phyloP scores from a whole-genome alignment of 2,113 vertebrate genomes.

The Hemiscyllium ocellatum region DNA sequence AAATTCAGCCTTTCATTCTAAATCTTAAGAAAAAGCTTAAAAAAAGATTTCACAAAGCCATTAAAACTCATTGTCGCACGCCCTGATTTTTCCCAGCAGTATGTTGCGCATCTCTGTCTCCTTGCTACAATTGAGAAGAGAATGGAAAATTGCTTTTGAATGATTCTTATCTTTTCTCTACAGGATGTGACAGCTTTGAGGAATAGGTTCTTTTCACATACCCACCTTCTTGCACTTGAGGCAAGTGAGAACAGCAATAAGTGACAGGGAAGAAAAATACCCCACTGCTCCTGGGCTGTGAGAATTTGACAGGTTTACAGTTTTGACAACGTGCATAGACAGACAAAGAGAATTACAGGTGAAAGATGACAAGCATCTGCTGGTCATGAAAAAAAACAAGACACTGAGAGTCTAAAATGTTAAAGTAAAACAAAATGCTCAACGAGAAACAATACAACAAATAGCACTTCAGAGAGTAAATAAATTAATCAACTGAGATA shows the following conservation, averaged over 20 bases:
- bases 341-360: slow-evolving; percentile 26
- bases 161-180: slow-evolving; percentile 28
- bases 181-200: slow-evolving; percentile 26
- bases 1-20: neutral
- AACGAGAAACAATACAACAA: neutral
- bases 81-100: neutral
- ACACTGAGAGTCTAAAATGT: neutral
- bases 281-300: slow-evolving; percentile 19
- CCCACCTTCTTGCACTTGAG: slow-evolving; percentile 24
- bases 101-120: neutral
- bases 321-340: slow-evolving; percentile 24
- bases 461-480: slow-evolving; percentile 5
- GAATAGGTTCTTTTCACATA: slow-evolving; percentile 31
- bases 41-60: neutral
- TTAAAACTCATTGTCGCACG: neutral
- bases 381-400: slow-evolving; percentile 14
- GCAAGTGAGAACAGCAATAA: slow-evolving; percentile 25
- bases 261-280: slow-evolving; percentile 30
- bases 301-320: slow-evolving; percentile 21
- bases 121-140: neutral
- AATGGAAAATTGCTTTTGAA: slow-evolving; percentile 32
- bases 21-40: neutral
- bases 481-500: neutral
- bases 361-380: slow-evolving; percentile 20
- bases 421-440: neutral